Evolutionary conservation across 2,888 invertebrate species (phyloP), one percentile per base, ranked within the genome.

Genomic region (Xestia sexstrigata): DNA sequence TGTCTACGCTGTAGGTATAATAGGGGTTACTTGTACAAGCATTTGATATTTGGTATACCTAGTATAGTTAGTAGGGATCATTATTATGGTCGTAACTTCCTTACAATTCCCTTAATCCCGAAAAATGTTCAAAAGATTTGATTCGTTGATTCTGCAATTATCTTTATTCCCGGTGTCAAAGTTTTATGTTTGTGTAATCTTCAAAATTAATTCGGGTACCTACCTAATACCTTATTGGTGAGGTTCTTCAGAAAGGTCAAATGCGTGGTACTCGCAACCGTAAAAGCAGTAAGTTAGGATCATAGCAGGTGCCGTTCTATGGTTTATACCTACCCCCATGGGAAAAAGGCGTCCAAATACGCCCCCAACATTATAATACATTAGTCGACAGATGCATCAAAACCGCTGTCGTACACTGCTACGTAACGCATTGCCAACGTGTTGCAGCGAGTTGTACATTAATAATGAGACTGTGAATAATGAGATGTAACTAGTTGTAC

Each of bases 391-490:
- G 9, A 66, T 70, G 62, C 49, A 65, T 65, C 70, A 60, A 74
- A 74, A 74, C 66, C 69, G n/a, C 49, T 70, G 17, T 60, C 35
- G 35, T 26, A 55, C 17, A 47, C 35, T 74, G n/a, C n/a, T n/a
- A 74, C 4, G 7, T 65, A 20, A 42, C 47, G 35, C 26, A 60
- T 23, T 70, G 52, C 20, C 35, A 70, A 45, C 35, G 9, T 67
- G 47, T 75, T 83, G 78, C 49, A 58, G 82, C 42, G 39, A 49
- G 63, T 35, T 13, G n/a, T 17, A 75, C 65, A 75, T 79, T 66
- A 71, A 47, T 78, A 82, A 66, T 70, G 69, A 79, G 23, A 45
- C 42, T 47, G n/a, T 47, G 66, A 70, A 70, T 63, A 62, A 68
- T 60, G 45, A n/a, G 35, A 62, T 9, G 8, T 39, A 63, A 30